phyloP scores from a whole-genome alignment of 2,113 vertebrate species.

The Panthera leo region DNA sequence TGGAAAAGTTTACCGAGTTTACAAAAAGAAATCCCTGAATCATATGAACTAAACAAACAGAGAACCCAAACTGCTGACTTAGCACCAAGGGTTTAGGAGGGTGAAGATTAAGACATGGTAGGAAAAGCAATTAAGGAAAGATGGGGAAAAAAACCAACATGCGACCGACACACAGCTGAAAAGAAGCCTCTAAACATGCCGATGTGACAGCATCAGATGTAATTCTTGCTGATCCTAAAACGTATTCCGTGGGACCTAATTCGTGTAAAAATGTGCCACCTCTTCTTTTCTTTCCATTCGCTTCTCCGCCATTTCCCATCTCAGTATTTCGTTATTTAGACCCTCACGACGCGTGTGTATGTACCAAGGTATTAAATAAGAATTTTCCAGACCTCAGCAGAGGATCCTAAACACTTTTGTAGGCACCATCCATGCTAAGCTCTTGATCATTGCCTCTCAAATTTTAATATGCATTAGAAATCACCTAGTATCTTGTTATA shows the following conservation, averaged over 20 bases:
- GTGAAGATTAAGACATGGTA: conserved; percentile 22
- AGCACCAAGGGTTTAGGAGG: conserved; percentile 14
- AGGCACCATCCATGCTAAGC: neutral
- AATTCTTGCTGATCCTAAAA: neutral
- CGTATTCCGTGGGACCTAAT: neutral
- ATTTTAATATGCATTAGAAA: neutral
- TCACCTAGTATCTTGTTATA: neutral
- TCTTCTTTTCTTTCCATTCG: neutral
- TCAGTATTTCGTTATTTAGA: neutral
- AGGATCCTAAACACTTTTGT: neutral
- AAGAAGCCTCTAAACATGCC: neutral
- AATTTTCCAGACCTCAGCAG: neutral
- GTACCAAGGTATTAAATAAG: neutral
- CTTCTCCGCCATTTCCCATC: neutral
- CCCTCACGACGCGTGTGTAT: accelerated
- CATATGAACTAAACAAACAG: conserved; percentile 76
- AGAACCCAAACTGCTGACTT: conserved; percentile 71
- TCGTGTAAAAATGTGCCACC: neutral
- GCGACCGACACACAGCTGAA: neutral
- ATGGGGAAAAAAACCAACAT: neutral
- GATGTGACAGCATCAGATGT: neutral
- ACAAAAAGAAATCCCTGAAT: conserved; percentile 78
- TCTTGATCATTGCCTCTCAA: neutral
- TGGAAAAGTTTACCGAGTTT: conserved; percentile 82
- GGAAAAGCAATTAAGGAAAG: conserved; percentile 52